Conservation (phyloP, 2,888 invertebrate genomes). For the Mythimna loreyi region DNA sequence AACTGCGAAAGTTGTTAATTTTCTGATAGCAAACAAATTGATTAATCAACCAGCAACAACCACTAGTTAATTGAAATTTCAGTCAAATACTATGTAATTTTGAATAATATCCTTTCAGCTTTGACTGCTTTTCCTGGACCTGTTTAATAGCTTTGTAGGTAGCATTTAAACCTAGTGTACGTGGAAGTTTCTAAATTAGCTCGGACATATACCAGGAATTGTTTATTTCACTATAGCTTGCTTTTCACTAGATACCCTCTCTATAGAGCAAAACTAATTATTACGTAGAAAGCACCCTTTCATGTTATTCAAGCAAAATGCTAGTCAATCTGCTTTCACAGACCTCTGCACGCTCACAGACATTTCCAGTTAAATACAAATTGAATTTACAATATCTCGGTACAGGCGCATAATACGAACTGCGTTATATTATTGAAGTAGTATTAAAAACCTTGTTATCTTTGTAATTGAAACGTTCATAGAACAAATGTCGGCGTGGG, state of each 20-base stretch:
- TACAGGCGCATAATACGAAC: neutral
- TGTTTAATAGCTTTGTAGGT: neutral
- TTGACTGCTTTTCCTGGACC: slow-evolving; percentile 3
- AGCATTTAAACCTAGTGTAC: slow-evolving; percentile 5
- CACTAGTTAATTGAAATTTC: neutral
- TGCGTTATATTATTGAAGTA: slow-evolving; percentile 1
- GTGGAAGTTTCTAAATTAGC: slow-evolving; percentile 2
- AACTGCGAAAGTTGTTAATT: neutral
- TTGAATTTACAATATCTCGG: slow-evolving; percentile 13
- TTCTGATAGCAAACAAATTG: neutral
- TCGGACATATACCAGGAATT: slow-evolving; percentile 11
- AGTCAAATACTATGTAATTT: neutral
- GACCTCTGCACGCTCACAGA: slow-evolving; percentile 7
- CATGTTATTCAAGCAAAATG: slow-evolving; percentile 13
- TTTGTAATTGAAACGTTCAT: neutral
- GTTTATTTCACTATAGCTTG: neutral
- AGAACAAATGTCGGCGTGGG: neutral
- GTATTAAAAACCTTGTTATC: neutral
- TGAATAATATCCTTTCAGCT: neutral
- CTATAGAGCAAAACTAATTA: slow-evolving; percentile 2
- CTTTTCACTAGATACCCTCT: too few relatives aligned
- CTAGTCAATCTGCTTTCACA: slow-evolving; percentile 21
- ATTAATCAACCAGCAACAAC: neutral
- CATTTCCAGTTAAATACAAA: slow-evolving; percentile 17
- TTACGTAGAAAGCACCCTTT: slow-evolving; percentile 19